A percentile compares a stretch with the other conserved stretches of the same genome.
Conservation (phyloP, 1,140 invertebrate species). For the silkworm (Bombyx mori) region DNA sequence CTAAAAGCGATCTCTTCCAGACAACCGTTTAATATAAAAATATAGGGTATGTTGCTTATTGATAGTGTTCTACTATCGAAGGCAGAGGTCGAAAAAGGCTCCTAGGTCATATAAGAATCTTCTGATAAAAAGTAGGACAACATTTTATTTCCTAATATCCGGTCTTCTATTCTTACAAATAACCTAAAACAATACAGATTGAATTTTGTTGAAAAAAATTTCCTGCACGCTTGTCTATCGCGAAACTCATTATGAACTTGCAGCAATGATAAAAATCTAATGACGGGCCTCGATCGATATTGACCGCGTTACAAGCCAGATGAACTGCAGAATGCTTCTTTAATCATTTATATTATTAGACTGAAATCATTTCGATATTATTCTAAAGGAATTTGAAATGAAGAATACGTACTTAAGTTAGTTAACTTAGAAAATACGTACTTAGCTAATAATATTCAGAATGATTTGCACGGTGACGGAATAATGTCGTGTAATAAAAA, state of each 20-base stretch:
- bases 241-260: constrained; percentile 16
- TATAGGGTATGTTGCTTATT: too few species aligned
- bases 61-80: too few species aligned
- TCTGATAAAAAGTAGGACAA: too few species aligned
- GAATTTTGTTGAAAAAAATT: constrained; percentile 10
- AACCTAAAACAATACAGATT: too few species aligned
- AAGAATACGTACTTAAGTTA: background rate
- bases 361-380: background rate
- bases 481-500: too few species aligned
- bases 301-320: constrained; percentile 3
- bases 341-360: background rate
- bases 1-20: too few species aligned
- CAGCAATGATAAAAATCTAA: constrained; percentile 18
- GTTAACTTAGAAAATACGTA: constrained; percentile 1
- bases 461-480: background rate
- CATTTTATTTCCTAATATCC: too few species aligned
- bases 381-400: background rate
- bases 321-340: constrained; percentile 1
- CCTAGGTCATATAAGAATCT: too few species aligned
- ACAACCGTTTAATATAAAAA: too few species aligned
- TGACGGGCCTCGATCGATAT: constrained; percentile 11
- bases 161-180: too few species aligned
- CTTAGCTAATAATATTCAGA: background rate
- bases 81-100: too few species aligned
- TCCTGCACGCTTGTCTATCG: constrained; percentile 11